Conservation (phyloP, 1,140 invertebrate genomes). For the Notospermus geniculatus region DNA sequence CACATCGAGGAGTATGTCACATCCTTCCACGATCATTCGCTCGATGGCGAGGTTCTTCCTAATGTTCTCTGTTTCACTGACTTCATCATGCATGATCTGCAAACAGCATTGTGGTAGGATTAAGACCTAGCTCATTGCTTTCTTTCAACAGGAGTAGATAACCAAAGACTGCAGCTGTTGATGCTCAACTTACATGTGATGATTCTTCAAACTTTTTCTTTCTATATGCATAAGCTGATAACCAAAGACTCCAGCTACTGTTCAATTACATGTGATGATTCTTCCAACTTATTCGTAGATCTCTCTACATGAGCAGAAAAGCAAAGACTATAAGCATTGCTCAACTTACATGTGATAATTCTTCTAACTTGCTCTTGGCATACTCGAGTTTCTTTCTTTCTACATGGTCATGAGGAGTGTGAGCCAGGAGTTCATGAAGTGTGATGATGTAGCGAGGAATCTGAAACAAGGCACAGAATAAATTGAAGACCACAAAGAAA, state of each 20-base stretch:
- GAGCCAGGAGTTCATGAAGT: conserved; percentile 84
- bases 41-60: conserved; percentile 90
- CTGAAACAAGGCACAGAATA: conserved; percentile 55
- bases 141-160: too few species aligned
- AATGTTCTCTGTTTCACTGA: conserved; percentile 92
- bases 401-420: conserved; percentile 93
- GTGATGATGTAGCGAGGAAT: conserved; percentile 91
- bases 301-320: too few species aligned
- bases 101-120: conserved; percentile 20
- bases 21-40: conserved; percentile 92
- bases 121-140: too few species aligned
- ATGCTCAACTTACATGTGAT: too few species aligned
- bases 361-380: conserved; percentile 83
- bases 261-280: too few species aligned
- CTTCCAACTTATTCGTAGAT: too few species aligned
- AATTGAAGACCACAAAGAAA: too few species aligned
- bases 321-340: too few species aligned
- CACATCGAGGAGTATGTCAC: conserved; percentile 89
- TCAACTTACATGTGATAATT: conserved; percentile 69
- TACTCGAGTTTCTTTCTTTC: conserved; percentile 86
- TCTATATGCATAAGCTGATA: too few species aligned
- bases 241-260: too few species aligned
- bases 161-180: too few species aligned
- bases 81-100: conserved; percentile 61
- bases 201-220: too few species aligned